Base-by-base conservation (phyloP, 1,140 invertebrate genomes). In the Thalassaphorura encarpata region DNA sequence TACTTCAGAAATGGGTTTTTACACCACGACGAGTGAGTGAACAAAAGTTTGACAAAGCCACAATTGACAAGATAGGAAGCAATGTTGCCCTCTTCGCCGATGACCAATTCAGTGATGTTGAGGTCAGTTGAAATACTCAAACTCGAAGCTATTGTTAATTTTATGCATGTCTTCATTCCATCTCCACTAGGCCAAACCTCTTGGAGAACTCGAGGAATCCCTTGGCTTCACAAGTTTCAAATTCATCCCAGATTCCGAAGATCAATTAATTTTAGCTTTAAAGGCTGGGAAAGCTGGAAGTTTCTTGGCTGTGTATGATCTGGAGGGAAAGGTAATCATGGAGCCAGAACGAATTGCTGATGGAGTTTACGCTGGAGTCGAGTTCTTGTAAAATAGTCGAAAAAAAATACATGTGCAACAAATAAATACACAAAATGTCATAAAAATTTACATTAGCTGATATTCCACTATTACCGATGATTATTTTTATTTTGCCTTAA, bases 211-310 rank as follows among this genome's bases (percentile, higher is more conserved):
- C 15, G 70, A 78, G 52, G 83, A 84, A 23, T 85, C 88, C 0
- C 83, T 87, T 71, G 96, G 96, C 2, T 99, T 92, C 74, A 97
- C 93, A 3, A 93, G 89, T 64, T 97, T 98, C 71, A 97, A 98
- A 74, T 98, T 98, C 70, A 77, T 99, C 58, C 96, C 96, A 23
- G 82, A 80, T 39, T 87, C 89, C 1, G 76, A 86, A 41, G 93
- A 98, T 70, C 75, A 80, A 52, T 77, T 92, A 0, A 90, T 98
- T 46, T 77, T 98, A 24, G 95, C 95, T 2, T 72, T 99, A 24
- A 94, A 96, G 70, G 92, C 91, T 0, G 91, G 95, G 71, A 33
- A 8, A 11, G 96, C 99, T 75, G 89, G 89, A 0, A 87, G 90
- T 0, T 98, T 90, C 68, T 83, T 97, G 18, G 83, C 82, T 56